These are phyloP conservation scores for Pinctada fucata DNA, from an alignment of 2,888 invertebrate species.

Conservation along the genomic window DNA sequence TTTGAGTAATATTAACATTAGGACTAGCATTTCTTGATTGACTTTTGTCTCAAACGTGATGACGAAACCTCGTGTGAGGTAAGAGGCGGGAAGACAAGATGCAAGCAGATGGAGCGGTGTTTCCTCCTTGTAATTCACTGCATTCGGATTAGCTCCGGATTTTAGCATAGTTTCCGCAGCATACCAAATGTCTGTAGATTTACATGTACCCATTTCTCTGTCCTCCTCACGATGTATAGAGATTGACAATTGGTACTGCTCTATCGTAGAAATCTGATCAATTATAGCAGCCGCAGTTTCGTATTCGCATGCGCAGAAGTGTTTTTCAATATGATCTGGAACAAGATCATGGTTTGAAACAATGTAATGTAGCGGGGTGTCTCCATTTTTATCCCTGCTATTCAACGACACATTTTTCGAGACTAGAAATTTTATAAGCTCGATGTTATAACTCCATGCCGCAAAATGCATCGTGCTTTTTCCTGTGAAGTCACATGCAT, in stretches of 20 bases:
- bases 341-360: conserved; percentile 35
- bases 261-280: conserved; percentile 2
- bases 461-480: conserved; percentile 43
- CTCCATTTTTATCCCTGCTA: conserved; percentile 34
- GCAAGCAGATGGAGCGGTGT: conserved; percentile 38
- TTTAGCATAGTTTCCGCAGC: conserved; percentile 39
- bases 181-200: conserved; percentile 31
- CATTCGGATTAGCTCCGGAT: conserved; percentile 40
- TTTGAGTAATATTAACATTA: conserved; percentile 38
- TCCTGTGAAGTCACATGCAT: conserved; percentile 32
- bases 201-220: conserved; percentile 26
- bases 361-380: conserved; percentile 42
- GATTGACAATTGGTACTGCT: conserved; percentile 10
- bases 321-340: neutral
- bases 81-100: conserved; percentile 31
- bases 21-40: conserved; percentile 38
- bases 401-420: conserved; percentile 24
- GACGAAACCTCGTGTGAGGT: conserved; percentile 28
- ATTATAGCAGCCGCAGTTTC: neutral
- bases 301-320: neutral
- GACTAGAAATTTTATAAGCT: conserved; percentile 29
- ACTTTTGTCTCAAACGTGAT: conserved; percentile 28
- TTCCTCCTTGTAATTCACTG: conserved; percentile 26
- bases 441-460: conserved; percentile 43
- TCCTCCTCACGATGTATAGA: conserved; percentile 29